Percentiles rank a stretch among this genome's conserved stretches.
Conservation (phyloP, 2,113 vertebrate species). For the Calypte anna region DNA sequence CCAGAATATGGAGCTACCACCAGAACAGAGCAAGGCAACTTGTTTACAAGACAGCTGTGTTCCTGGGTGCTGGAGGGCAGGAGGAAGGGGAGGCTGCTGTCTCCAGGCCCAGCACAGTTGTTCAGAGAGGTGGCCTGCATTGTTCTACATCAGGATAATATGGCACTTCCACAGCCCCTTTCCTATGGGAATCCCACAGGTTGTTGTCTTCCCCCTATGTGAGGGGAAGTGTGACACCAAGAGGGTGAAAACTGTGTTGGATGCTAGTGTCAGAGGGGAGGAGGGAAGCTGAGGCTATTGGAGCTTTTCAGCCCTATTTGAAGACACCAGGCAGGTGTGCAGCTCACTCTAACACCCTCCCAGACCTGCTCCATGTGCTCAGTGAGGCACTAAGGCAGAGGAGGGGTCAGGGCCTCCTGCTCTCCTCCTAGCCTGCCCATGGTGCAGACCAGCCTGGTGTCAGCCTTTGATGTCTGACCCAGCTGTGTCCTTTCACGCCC, state of each 20-base stretch:
- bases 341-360: neutral
- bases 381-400: rapidly evolving
- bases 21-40: neutral
- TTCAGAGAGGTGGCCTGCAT: neutral
- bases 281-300: neutral
- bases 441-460: neutral
- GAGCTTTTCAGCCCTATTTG: neutral
- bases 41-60: neutral
- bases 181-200: constrained; percentile 34
- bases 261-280: rapidly evolving
- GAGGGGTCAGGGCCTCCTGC: neutral
- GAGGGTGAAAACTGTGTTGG: rapidly evolving
- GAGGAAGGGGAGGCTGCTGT: neutral
- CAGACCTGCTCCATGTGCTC: rapidly evolving
- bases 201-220: neutral
- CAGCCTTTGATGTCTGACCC: neutral
- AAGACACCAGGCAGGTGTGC: rapidly evolving
- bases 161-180: constrained; percentile 26
- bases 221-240: constrained; percentile 1
- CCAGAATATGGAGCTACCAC: neutral
- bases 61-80: rapidly evolving
- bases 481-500: rapidly evolving
- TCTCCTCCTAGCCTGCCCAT: neutral
- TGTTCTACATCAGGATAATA: constrained; percentile 23
- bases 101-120: rapidly evolving